Conservation (phyloP, 2,797 vertebrate species). For the Epinephelus awoara region DNA sequence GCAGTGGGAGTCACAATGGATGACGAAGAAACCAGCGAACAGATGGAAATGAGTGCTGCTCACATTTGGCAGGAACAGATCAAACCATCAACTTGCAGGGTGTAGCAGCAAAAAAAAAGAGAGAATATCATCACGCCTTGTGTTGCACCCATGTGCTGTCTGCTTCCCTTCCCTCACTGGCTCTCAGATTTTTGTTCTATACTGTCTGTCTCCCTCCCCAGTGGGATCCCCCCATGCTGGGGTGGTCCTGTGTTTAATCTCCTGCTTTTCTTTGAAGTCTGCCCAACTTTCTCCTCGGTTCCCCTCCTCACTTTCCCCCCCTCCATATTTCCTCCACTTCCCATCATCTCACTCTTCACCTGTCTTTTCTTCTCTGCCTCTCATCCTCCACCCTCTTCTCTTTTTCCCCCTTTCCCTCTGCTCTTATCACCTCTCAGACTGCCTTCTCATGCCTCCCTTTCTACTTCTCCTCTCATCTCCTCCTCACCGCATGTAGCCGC, state of each 20-base stretch:
- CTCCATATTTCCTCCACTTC: conserved; percentile 5
- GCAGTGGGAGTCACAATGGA: background rate
- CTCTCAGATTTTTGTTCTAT: background rate
- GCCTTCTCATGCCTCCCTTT: conserved; percentile 36
- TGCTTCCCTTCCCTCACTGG: background rate
- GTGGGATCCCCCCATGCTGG: conserved; percentile 11
- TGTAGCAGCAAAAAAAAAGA: background rate
- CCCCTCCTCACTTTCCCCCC: conserved; percentile 2
- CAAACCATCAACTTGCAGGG: background rate
- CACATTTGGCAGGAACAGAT: conserved; percentile 17
- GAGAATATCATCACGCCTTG: background rate
- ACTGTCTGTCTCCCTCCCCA: background rate
- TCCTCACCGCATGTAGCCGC: conserved; percentile 21
- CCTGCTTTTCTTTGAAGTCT: conserved; percentile 60
- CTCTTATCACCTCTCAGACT: conserved; percentile 38
- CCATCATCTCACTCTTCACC: conserved; percentile 10
- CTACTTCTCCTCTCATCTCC: conserved; percentile 40
- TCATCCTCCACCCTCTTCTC: conserved; percentile 4
- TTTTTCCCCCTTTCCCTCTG: background rate
- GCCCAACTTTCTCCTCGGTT: conserved; percentile 36
- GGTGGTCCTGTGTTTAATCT: conserved; percentile 49
- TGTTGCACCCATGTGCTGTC: background rate
- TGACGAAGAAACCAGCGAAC: background rate
- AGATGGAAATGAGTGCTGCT: conserved; percentile 23
- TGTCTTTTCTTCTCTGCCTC: conserved; percentile 24